Evolutionary conservation across 2,113 vertebrate genomes (phyloP).

Genomic region (Tyrannus savana): DNA sequence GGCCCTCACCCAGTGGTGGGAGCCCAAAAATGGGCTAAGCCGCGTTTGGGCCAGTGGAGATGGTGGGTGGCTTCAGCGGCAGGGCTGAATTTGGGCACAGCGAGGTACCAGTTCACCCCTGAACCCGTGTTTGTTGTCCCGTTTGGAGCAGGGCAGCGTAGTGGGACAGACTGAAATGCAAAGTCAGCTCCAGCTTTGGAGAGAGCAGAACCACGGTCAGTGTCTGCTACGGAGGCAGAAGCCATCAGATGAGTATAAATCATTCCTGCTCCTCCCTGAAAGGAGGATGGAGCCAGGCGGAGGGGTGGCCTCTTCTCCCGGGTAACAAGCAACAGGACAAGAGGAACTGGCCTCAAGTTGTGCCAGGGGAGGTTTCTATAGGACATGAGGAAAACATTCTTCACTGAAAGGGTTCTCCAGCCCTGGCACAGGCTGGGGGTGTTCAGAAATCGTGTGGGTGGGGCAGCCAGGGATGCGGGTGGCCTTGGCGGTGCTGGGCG

Average conservation of each 20-base stretch:
- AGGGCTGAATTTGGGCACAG: not conserved
- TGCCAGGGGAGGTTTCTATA: fast-evolving
- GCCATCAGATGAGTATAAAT: fast-evolving
- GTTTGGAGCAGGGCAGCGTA: fast-evolving
- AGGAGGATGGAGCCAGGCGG: fast-evolving
- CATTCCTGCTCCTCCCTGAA: not conserved
- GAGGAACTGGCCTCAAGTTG: not conserved
- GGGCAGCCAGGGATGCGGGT: not conserved
- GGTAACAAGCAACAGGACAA: no score
- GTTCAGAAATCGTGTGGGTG: fast-evolving
- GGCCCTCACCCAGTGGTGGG: not conserved
- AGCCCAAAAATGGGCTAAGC: not conserved
- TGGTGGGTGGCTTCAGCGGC: fast-evolving
- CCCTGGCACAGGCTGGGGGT: not conserved
- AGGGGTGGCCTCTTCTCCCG: fast-evolving
- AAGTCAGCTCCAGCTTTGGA: fast-evolving
- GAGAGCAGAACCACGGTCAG: fast-evolving
- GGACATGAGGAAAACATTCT: fast-evolving
- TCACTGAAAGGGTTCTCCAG: not conserved
- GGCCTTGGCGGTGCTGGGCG: not conserved
- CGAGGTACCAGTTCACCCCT: fast-evolving
- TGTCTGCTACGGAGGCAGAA: fast-evolving
- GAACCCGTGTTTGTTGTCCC: fast-evolving
- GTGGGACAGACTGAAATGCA: not conserved
- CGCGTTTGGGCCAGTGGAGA: fast-evolving